Percentiles rank a stretch among this genome's conserved stretches.
These are phyloP conservation scores for Callyntrura guangdongensis DNA, from an alignment of 2,888 invertebrate species.

Conservation along the genomic window DNA sequence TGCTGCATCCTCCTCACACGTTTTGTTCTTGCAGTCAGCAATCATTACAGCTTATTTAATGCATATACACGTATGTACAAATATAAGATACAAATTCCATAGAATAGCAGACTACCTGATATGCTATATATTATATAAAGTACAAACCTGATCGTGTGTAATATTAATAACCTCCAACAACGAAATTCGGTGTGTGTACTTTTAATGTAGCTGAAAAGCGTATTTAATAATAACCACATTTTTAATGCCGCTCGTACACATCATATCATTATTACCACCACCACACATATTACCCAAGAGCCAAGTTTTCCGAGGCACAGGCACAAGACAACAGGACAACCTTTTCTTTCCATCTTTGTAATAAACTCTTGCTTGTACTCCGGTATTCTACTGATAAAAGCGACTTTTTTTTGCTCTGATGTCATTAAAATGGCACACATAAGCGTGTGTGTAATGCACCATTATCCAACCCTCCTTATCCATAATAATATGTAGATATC, in stretches of 20 bases:
- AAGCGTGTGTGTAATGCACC: no score
- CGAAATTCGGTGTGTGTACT: neutral
- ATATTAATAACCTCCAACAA: slow-evolving; percentile 7
- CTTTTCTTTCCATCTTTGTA: neutral
- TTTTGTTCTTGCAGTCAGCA: no score
- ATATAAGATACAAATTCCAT: no score
- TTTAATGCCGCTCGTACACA: slow-evolving; percentile 4
- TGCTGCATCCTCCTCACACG: no score
- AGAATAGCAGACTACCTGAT: neutral
- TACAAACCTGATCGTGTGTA: neutral
- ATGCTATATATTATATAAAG: neutral
- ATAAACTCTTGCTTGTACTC: neutral
- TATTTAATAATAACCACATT: neutral
- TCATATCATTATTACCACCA: neutral
- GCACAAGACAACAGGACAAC: neutral
- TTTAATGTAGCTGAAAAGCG: no score
- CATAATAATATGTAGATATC: neutral
- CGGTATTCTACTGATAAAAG: neutral
- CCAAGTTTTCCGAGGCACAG: neutral
- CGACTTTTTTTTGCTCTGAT: neutral
- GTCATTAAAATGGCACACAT: slow-evolving; percentile 16
- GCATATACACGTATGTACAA: no score
- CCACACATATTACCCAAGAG: neutral
- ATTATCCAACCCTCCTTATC: slow-evolving; percentile 25
- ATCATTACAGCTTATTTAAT: no score